Conservation (phyloP, 2,113 vertebrate species). For the Erythrolamprus reginae region DNA sequence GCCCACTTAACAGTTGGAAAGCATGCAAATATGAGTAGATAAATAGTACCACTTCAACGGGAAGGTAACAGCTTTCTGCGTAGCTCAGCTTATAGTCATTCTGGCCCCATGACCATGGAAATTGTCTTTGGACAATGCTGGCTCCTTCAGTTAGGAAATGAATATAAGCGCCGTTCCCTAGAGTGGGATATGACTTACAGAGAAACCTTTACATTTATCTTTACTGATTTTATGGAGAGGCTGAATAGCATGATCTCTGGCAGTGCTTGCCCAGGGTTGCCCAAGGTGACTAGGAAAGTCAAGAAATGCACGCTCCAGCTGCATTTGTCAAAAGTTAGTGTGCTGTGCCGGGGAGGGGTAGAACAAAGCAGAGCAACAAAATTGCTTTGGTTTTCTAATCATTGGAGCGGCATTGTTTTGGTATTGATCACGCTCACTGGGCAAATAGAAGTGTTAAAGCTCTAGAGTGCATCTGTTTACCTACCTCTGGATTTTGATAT, state of each 20-base stretch:
- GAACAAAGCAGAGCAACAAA: neutral
- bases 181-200: neutral
- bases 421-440: neutral
- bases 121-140: neutral
- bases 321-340: neutral
- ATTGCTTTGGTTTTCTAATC: neutral
- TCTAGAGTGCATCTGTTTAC: slow-evolving; percentile 2
- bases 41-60: neutral
- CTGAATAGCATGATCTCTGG: neutral
- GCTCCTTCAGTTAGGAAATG: neutral
- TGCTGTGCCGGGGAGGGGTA: neutral
- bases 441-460: neutral
- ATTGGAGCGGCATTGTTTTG: neutral
- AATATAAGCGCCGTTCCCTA: neutral
- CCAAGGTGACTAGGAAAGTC: neutral
- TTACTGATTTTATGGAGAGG: neutral
- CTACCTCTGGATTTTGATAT: neutral
- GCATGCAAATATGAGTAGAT: neutral
- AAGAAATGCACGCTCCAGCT: neutral
- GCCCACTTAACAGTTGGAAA: neutral
- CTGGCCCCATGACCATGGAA: neutral
- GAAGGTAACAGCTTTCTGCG: neutral
- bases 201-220: neutral
- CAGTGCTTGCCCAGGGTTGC: neutral
- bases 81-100: neutral